phyloP scores from a whole-genome alignment of 1,140 invertebrate genomes.

The Drosophila azteca region DNA sequence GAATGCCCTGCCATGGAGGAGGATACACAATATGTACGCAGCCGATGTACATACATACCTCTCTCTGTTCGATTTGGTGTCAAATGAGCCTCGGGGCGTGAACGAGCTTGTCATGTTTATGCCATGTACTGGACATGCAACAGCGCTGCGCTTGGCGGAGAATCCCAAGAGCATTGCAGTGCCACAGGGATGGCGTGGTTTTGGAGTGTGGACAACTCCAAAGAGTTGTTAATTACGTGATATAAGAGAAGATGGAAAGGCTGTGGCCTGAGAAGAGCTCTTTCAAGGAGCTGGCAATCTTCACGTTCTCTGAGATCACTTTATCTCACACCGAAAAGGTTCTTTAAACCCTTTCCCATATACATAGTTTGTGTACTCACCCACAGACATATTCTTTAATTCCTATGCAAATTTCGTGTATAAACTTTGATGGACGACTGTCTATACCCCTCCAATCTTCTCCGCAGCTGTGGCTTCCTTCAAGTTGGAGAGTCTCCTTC shows the following conservation, averaged over 20 bases:
- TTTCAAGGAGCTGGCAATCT: too few relatives aligned
- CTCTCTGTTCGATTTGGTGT: constrained; percentile 51
- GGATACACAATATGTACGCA: constrained; percentile 23
- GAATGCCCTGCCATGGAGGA: constrained; percentile 28
- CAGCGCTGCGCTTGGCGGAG: background rate
- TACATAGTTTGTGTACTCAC: constrained; percentile 52
- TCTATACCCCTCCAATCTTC: too few relatives aligned
- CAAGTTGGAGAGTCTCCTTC: constrained; percentile 34
- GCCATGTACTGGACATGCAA: constrained; percentile 59
- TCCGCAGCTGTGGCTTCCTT: constrained; percentile 1
- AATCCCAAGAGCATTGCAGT: background rate
- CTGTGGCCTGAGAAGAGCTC: too few relatives aligned
- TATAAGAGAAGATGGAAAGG: too few relatives aligned
- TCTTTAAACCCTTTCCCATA: constrained; percentile 18
- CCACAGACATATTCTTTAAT: constrained; percentile 58
- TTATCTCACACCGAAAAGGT: background rate
- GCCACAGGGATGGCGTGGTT: too few relatives aligned
- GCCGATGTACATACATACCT: background rate
- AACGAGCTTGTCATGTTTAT: constrained; percentile 71
- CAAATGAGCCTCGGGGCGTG: constrained; percentile 65
- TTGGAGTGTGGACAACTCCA: constrained; percentile 11
- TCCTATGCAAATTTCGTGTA: background rate
- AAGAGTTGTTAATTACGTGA: constrained; percentile 14
- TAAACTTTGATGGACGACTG: too few relatives aligned
- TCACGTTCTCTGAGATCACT: too few relatives aligned